Evolutionary conservation across 2,113 vertebrate genomes (phyloP).

Genomic region (Cairina moschata): DNA sequence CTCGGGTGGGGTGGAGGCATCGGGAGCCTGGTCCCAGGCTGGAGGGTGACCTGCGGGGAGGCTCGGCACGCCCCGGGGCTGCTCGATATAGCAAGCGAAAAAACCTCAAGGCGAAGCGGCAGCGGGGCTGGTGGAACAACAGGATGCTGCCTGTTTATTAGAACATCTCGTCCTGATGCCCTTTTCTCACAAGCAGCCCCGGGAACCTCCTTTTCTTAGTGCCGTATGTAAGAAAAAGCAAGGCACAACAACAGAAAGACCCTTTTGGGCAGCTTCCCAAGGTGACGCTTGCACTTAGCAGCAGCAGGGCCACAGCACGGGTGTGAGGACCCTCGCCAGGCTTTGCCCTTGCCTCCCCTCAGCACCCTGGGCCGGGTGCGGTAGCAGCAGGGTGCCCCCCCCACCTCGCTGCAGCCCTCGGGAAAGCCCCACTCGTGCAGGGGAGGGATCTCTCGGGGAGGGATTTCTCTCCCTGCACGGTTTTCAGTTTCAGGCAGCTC

Average conservation of each 20-base stretch:
- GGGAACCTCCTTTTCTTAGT: neutral
- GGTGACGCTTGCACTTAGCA: fast-evolving
- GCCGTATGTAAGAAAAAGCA: neutral
- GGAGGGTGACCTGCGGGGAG: neutral
- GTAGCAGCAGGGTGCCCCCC: fast-evolving
- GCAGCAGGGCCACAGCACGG: neutral
- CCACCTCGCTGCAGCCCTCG: neutral
- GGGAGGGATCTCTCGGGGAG: neutral
- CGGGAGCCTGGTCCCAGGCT: neutral
- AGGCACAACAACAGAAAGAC: neutral
- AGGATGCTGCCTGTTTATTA: conserved; percentile 47
- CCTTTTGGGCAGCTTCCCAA: neutral
- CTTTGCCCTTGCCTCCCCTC: neutral
- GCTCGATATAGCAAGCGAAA: neutral
- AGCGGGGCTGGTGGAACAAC: neutral
- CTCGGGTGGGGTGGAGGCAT: neutral
- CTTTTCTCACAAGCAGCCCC: neutral
- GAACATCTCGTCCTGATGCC: neutral
- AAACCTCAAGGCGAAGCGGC: neutral
- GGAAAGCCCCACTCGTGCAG: neutral
- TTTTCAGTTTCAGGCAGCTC: conserved; percentile 11
- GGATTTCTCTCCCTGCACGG: neutral
- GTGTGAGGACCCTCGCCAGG: neutral
- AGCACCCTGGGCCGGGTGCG: neutral
- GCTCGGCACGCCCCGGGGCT: neutral